Evolutionary conservation across 2,888 invertebrate genomes (phyloP).

Genomic region (Diaphora mendica): DNA sequence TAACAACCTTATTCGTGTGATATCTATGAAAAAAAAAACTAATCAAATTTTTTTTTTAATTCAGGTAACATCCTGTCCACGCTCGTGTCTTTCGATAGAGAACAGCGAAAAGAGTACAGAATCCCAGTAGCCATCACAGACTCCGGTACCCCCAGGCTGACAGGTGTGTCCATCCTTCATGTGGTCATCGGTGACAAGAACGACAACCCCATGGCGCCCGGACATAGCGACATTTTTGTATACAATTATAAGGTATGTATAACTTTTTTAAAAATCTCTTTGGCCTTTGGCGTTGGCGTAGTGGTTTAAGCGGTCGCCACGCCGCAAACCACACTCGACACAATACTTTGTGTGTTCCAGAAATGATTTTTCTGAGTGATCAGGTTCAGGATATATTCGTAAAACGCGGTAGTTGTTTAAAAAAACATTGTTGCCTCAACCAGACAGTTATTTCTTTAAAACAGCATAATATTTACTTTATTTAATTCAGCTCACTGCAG

Average conservation of each 20-base stretch:
- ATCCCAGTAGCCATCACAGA: conserved; percentile 97
- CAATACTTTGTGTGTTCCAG: too few species aligned
- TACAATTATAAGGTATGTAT: conserved; percentile 94
- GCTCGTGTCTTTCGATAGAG: conserved; percentile 93
- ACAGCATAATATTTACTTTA: neutral
- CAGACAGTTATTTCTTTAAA: neutral
- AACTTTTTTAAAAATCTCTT: neutral
- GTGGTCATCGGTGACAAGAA: conserved; percentile 98
- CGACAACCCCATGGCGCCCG: conserved; percentile 95
- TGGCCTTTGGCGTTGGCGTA: neutral
- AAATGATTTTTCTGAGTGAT: too few species aligned
- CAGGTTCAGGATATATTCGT: too few species aligned
- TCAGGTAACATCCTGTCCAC: conserved; percentile 90
- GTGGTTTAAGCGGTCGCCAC: too few species aligned
- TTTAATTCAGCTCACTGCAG: neutral
- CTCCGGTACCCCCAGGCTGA: conserved; percentile 90
- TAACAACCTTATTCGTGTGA: neutral
- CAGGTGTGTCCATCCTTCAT: conserved; percentile 93
- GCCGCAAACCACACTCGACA: too few species aligned
- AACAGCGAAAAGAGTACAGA: conserved; percentile 93
- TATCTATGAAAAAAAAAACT: neutral
- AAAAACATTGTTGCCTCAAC: neutral
- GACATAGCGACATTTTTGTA: conserved; percentile 96
- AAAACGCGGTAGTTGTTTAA: too few species aligned
- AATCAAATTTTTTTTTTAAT: neutral